These are phyloP conservation scores for Synanthedon tipuliformis DNA, from an alignment of 2,888 invertebrate genomes.

Conservation along the genomic window DNA sequence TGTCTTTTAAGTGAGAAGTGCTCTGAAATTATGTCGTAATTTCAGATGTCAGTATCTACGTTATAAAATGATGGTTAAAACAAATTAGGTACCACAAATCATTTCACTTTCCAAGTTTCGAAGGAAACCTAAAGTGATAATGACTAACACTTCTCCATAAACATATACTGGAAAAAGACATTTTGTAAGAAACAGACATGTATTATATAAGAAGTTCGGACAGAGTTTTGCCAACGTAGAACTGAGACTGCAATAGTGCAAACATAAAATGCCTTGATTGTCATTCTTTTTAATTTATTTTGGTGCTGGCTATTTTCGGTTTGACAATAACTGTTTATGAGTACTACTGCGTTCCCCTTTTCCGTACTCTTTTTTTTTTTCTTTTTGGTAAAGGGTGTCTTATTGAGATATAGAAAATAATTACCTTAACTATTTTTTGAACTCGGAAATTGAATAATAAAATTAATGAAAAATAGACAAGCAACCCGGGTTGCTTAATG, in stretches of 20 bases:
- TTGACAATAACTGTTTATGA: neutral
- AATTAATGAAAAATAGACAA: no score
- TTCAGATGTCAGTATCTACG: slow-evolving; percentile 16
- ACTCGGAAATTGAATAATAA: no score
- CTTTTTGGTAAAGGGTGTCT: neutral
- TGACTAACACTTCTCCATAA: neutral
- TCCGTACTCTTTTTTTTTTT: neutral
- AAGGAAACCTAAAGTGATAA: slow-evolving; percentile 44
- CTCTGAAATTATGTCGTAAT: slow-evolving; percentile 23
- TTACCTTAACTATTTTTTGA: no score
- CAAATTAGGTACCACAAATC: slow-evolving; percentile 6
- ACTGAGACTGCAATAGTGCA: no score
- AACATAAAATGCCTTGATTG: no score
- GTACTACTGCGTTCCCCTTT: neutral
- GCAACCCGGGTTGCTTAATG: no score
- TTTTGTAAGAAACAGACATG: neutral
- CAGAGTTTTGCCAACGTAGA: no score
- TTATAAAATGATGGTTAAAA: neutral
- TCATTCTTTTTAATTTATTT: no score
- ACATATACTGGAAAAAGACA: neutral
- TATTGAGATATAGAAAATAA: neutral
- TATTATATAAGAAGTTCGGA: no score
- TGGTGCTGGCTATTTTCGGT: neutral
- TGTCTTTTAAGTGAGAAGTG: slow-evolving; percentile 9
- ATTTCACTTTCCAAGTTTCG: slow-evolving; percentile 54